Percentiles rank a stretch among this genome's conserved stretches.
Evolutionary conservation across 2,888 invertebrate genomes (phyloP).

Genomic region (Melieria picta): DNA sequence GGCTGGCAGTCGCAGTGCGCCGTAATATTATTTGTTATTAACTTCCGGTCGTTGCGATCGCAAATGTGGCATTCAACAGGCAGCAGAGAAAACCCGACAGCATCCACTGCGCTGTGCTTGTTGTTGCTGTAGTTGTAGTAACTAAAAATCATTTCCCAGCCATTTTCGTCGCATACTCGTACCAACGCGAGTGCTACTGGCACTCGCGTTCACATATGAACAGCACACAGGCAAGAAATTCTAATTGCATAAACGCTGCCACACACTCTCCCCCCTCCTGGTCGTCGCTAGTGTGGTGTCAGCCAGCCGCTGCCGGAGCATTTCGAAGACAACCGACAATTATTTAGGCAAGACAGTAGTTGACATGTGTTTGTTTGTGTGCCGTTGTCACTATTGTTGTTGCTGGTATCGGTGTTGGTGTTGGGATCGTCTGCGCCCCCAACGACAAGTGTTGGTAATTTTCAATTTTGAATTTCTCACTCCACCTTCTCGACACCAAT

Average conservation of each 20-base stretch:
- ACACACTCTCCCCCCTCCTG: not conserved
- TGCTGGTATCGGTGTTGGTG: not conserved
- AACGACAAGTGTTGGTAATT: slow-evolving; percentile 32
- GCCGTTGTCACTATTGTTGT: not conserved
- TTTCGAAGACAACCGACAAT: not conserved
- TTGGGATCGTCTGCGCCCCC: not conserved
- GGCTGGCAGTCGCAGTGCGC: not conserved
- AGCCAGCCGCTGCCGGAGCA: not conserved
- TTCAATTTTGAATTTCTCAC: slow-evolving; percentile 28
- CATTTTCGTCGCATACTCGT: too few relatives aligned
- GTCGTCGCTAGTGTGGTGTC: not conserved
- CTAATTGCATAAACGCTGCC: slow-evolving; percentile 21
- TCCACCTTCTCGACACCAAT: slow-evolving; percentile 19
- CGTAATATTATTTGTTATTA: slow-evolving; percentile 55
- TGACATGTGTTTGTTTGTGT: too few relatives aligned
- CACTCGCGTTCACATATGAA: too few relatives aligned
- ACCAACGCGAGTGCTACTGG: too few relatives aligned
- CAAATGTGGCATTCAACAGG: slow-evolving; percentile 31
- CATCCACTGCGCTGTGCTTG: not conserved
- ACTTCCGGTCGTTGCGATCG: slow-evolving; percentile 57
- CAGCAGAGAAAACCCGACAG: not conserved
- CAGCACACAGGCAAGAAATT: not conserved
- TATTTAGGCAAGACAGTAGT: not conserved
- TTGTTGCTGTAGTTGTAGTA: too few relatives aligned
- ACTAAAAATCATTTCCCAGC: too few relatives aligned